Percentiles rank a stretch among this genome's conserved stretches.
Conservation (phyloP, 2,797 vertebrate genomes). For the Lepus oiostolus region DNA sequence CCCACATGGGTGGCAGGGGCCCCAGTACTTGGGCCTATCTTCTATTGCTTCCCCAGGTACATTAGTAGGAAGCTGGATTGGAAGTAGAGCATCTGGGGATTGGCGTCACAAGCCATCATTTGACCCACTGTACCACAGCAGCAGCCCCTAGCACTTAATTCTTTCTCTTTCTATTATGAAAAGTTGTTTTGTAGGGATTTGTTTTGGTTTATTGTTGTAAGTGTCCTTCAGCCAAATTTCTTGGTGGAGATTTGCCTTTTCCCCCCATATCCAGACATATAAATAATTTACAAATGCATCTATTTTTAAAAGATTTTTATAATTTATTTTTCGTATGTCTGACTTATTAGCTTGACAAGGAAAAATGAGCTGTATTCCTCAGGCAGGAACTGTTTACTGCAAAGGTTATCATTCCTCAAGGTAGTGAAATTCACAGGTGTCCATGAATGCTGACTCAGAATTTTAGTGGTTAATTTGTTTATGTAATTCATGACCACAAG, state of each 20-base stretch:
- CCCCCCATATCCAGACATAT: not conserved
- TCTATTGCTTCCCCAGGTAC: too few relatives aligned
- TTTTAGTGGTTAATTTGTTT: constrained; percentile 33
- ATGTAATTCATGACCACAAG: constrained; percentile 15
- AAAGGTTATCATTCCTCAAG: not conserved
- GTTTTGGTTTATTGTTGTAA: not conserved
- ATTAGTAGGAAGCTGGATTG: too few relatives aligned
- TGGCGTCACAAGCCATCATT: too few relatives aligned
- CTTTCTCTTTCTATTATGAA: not conserved
- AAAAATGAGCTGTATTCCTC: constrained; percentile 5
- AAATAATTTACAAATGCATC: constrained; percentile 10
- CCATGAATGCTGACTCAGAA: not conserved
- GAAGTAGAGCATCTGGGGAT: too few relatives aligned
- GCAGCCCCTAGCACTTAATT: too few relatives aligned
- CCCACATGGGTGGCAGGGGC: too few relatives aligned
- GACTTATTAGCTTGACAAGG: constrained; percentile 31
- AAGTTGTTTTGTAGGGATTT: constrained; percentile 24
- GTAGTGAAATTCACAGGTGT: constrained; percentile 9
- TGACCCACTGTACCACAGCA: too few relatives aligned
- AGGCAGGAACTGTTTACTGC: not conserved
- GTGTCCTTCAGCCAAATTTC: constrained; percentile 37
- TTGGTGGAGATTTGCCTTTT: not conserved
- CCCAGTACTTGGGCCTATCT: too few relatives aligned
- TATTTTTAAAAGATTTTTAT: not conserved
- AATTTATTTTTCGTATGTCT: constrained; percentile 37